phyloP scores from a whole-genome alignment of 2,888 invertebrate genomes.

The Eledone cirrhosa region DNA sequence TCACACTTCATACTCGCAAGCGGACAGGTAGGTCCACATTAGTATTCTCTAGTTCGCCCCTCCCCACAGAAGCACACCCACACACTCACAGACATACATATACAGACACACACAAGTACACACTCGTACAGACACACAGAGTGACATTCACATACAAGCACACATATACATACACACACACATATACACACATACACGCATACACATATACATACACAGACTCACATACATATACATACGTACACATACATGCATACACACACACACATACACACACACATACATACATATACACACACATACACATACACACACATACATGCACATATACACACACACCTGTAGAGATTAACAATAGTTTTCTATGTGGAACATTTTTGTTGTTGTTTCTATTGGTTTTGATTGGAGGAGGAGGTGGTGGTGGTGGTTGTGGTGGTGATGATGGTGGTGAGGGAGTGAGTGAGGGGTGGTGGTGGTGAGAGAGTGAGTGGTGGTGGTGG shows the following conservation, averaged over 20 bases:
- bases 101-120: background rate
- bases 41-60: too few species aligned
- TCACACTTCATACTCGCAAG: too few species aligned
- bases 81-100: too few species aligned
- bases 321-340: background rate
- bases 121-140: background rate
- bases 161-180: background rate
- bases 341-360: background rate
- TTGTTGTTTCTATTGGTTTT: background rate
- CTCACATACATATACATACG: background rate
- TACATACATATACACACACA: background rate
- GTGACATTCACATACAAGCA: background rate
- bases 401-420: background rate
- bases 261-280: constrained; percentile 9
- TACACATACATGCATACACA: background rate
- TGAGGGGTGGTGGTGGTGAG: too few species aligned
- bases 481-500: too few species aligned
- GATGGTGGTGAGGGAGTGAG: too few species aligned
- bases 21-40: too few species aligned
- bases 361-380: background rate
- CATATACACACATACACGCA: background rate
- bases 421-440: too few species aligned
- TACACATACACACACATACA: background rate
- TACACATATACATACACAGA: background rate
- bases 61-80: too few species aligned